Percentiles rank a stretch among this genome's conserved stretches.
phyloP scores from a whole-genome alignment of 2,888 invertebrate species.

The Cantharis lateralis region DNA sequence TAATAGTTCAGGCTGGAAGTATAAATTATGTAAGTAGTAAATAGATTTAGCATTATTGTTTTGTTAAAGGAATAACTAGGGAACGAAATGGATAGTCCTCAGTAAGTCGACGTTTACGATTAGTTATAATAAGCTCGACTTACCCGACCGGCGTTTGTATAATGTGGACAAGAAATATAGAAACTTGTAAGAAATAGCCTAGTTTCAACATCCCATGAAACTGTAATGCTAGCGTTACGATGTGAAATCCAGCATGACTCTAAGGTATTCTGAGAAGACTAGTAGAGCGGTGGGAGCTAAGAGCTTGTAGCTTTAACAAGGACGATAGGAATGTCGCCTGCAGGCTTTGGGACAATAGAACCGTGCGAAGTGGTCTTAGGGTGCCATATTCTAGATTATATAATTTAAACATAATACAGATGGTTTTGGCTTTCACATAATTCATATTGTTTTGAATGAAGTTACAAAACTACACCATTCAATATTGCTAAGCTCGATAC shows the following conservation, averaged over 20 bases:
- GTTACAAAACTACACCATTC: conserved; percentile 18
- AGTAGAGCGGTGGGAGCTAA: conserved; percentile 23
- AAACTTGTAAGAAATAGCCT: conserved; percentile 5
- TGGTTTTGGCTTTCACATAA: conserved; percentile 27
- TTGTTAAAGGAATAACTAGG: not conserved
- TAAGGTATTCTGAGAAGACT: conserved; percentile 29
- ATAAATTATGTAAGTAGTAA: not conserved
- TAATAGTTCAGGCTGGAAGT: not conserved
- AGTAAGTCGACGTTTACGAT: not conserved
- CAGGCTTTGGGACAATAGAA: conserved; percentile 38
- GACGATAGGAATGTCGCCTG: conserved; percentile 38
- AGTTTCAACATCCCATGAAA: conserved; percentile 9
- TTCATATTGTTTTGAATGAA: conserved; percentile 27
- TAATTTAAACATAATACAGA: conserved; percentile 31
- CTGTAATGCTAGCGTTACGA: conserved; percentile 5
- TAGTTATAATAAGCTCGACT: not conserved
- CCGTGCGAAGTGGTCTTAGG: conserved; percentile 37
- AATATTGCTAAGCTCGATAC: not conserved
- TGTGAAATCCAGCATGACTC: conserved; percentile 30
- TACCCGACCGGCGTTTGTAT: not conserved
- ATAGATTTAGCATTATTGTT: not conserved
- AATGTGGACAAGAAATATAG: conserved; percentile 4
- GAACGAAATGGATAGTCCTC: not conserved
- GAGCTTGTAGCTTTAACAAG: conserved; percentile 33
- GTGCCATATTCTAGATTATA: conserved; percentile 31